Evolutionary conservation across 2,888 invertebrate species (phyloP).

Genomic region (Ophion ellenae): DNA sequence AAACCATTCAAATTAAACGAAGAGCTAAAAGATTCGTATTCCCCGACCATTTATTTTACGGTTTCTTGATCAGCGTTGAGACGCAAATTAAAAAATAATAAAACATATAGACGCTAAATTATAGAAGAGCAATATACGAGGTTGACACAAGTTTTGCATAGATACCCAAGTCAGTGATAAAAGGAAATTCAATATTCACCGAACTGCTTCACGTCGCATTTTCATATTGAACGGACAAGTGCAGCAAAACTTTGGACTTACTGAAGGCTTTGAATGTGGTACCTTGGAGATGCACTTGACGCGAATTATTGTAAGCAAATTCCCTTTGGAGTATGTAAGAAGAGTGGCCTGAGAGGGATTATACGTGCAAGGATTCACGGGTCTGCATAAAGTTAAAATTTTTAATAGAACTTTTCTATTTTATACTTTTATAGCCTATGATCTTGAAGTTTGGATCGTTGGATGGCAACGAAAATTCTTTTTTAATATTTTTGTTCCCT

Average conservation of each 20-base stretch:
- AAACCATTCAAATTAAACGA: not conserved
- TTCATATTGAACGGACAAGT: not conserved
- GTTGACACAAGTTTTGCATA: not conserved
- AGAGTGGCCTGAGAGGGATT: not conserved
- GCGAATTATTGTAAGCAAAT: not conserved
- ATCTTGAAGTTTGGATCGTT: too few species aligned
- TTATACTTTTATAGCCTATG: not conserved
- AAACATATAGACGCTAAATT: not conserved
- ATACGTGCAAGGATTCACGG: not conserved
- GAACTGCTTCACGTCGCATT: conserved; percentile 3
- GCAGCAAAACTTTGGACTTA: not conserved
- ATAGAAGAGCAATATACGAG: not conserved
- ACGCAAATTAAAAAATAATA: not conserved
- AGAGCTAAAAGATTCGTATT: not conserved
- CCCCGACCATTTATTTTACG: not conserved
- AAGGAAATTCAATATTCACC: not conserved
- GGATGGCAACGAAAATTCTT: too few species aligned
- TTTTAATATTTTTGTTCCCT: too few species aligned
- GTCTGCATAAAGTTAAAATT: not conserved
- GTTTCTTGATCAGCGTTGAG: not conserved
- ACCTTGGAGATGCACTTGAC: not conserved
- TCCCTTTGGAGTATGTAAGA: not conserved
- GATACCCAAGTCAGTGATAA: conserved; percentile 2
- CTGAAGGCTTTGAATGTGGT: not conserved
- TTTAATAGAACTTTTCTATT: not conserved